Evolutionary conservation across 2,888 invertebrate species (phyloP).

Genomic region (Tuberolachnus salignus): DNA sequence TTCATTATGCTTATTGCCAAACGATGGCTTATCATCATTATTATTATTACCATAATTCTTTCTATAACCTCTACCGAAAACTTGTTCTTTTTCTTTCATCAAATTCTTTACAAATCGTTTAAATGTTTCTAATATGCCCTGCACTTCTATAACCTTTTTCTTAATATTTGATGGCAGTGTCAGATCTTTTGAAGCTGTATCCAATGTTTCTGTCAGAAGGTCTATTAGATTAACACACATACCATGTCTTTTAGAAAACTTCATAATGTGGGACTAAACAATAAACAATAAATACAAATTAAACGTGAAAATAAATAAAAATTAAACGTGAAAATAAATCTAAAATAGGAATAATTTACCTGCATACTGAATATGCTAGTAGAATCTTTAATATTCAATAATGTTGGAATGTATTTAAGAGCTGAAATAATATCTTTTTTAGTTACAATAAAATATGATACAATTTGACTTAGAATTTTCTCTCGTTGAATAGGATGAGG

Average conservation of each 20-base stretch:
- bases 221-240: not conserved
- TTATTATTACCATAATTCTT: not conserved
- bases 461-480: conserved; percentile 31
- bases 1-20: not conserved
- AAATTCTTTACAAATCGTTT: not conserved
- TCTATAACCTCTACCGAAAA: not conserved
- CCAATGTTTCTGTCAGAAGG: not conserved
- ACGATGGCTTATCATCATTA: not conserved
- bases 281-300: not conserved
- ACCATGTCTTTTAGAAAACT: not conserved
- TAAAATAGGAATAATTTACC: not conserved
- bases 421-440: conserved; percentile 13
- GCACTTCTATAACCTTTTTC: not conserved
- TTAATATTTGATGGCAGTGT: not conserved
- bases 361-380: not conserved
- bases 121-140: not conserved
- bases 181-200: not conserved
- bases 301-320: not conserved
- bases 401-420: conserved; percentile 10
- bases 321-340: too few relatives aligned
- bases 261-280: conserved; percentile 3
- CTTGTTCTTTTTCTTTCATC: conserved; percentile 6
- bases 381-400: conserved; percentile 20
- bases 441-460: conserved; percentile 30
- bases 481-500: conserved; percentile 28